Conservation (phyloP, 2,888 invertebrate species). For the Hydropsyche betteni region DNA sequence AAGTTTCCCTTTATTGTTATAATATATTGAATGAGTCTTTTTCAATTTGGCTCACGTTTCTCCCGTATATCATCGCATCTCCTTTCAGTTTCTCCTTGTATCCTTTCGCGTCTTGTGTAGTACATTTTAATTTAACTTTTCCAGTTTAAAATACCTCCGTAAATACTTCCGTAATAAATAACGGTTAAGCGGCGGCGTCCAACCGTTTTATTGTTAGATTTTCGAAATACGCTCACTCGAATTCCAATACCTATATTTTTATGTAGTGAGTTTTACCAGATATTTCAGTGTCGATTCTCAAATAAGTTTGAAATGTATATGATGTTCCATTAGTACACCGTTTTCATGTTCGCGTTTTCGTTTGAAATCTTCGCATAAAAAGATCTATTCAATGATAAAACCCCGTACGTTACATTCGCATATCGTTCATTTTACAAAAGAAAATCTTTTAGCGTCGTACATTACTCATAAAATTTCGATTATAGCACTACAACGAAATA, state of each 20-base stretch:
- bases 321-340: slow-evolving; percentile 15
- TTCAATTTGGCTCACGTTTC: slow-evolving; percentile 17
- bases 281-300: background rate
- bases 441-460: background rate
- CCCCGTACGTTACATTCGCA: background rate
- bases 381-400: slow-evolving; percentile 15
- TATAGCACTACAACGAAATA: background rate
- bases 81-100: slow-evolving; percentile 6
- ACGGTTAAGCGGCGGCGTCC: too few relatives aligned
- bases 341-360: slow-evolving; percentile 22
- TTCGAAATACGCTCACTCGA: too few relatives aligned
- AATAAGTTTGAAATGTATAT: background rate
- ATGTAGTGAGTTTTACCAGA: too few relatives aligned
- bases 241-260: too few relatives aligned
- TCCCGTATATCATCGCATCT: background rate
- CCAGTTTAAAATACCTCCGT: too few relatives aligned
- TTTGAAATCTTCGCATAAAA: slow-evolving; percentile 3
- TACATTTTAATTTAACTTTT: slow-evolving; percentile 23
- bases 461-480: background rate
- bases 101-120: slow-evolving; percentile 4
- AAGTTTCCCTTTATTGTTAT: slow-evolving; percentile 13
- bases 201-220: too few relatives aligned
- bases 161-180: too few relatives aligned
- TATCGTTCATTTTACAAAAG: background rate
- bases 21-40: background rate